These are phyloP conservation scores for Nannoperca australis DNA, from an alignment of 2,797 vertebrate genomes.

Conservation along the genomic window DNA sequence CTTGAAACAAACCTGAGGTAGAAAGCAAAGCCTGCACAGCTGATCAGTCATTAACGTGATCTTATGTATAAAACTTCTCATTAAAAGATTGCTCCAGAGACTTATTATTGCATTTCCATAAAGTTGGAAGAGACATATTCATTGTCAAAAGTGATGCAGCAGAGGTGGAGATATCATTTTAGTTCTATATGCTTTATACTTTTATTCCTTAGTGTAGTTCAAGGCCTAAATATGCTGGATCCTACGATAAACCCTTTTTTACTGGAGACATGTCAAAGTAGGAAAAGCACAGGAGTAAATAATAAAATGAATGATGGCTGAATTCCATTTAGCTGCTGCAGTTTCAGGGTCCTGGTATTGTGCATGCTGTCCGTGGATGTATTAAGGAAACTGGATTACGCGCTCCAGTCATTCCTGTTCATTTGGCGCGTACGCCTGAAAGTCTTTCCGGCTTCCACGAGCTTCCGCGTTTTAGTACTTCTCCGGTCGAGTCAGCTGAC, in stretches of 20 bases:
- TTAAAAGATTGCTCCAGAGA: slow-evolving; percentile 26
- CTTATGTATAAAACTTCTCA: slow-evolving; percentile 29
- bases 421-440: background rate
- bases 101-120: slow-evolving; percentile 16
- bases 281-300: background rate
- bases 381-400: background rate
- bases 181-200: background rate
- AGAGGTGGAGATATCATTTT: background rate
- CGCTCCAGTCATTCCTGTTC: background rate
- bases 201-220: slow-evolving; percentile 1
- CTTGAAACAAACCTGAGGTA: slow-evolving; percentile 30
- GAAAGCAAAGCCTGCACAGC: slow-evolving; percentile 36
- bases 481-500: background rate
- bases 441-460: too few relatives aligned
- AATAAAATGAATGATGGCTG: background rate
- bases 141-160: slow-evolving; percentile 8
- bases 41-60: slow-evolving; percentile 29
- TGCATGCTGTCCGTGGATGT: background rate
- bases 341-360: slow-evolving; percentile 8
- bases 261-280: background rate
- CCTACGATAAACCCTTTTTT: background rate
- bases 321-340: slow-evolving; percentile 3
- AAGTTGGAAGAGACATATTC: background rate
- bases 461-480: background rate
- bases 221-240: background rate